phyloP scores from a whole-genome alignment of 2,888 invertebrate genomes.

The Orthosia incerta region DNA sequence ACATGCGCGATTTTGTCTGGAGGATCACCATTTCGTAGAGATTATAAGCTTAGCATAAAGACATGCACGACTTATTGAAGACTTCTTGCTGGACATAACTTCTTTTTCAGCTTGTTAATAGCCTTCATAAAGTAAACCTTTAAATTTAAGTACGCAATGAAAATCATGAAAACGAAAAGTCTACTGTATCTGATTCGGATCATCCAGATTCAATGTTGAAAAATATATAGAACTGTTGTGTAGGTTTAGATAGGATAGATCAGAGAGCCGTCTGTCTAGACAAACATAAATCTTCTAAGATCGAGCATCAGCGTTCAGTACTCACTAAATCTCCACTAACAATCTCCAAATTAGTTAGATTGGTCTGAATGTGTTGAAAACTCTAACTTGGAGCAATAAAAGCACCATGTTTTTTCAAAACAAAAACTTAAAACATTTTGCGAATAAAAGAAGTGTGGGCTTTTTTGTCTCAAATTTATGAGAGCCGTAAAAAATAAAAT shows the following conservation, averaged over 20 bases:
- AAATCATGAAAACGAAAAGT: neutral
- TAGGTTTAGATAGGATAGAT: constrained; percentile 61
- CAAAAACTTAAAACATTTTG: constrained; percentile 32
- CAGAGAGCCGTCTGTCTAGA: constrained; percentile 71
- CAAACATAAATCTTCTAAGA: constrained; percentile 77
- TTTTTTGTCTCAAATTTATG: constrained; percentile 47
- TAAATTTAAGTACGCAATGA: neutral
- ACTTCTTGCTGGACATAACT: no score
- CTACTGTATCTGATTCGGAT: neutral
- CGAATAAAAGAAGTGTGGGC: constrained; percentile 65
- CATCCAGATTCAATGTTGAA: constrained; percentile 38
- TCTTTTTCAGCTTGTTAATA: neutral
- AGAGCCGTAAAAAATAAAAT: constrained; percentile 41
- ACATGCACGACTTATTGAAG: neutral
- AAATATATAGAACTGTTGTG: constrained; percentile 53
- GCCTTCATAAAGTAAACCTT: neutral
- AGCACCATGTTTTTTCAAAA: constrained; percentile 22
- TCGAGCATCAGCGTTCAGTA: constrained; percentile 74
- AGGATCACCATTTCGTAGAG: constrained; percentile 58
- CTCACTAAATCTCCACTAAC: constrained; percentile 75
- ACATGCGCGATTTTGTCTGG: constrained; percentile 29
- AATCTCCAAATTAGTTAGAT: constrained; percentile 68
- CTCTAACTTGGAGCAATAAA: constrained; percentile 14
- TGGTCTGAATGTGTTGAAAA: constrained; percentile 17
- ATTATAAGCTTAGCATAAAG: neutral